These are phyloP conservation scores for Limnothrissa miodon DNA, from an alignment of 2,113 vertebrate species.

Conservation along the genomic window DNA sequence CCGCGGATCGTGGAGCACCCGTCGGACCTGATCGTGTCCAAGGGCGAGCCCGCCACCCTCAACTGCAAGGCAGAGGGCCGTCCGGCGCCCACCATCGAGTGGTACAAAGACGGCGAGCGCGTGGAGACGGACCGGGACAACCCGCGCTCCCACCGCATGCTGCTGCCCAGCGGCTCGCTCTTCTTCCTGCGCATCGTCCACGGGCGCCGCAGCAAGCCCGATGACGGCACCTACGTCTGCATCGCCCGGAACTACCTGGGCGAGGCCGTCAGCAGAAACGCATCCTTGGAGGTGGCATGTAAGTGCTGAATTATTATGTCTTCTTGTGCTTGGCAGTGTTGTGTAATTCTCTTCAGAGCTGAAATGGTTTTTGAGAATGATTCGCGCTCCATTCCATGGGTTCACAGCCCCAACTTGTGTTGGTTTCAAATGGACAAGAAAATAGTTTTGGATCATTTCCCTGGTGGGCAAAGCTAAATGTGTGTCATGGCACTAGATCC, in stretches of 20 bases:
- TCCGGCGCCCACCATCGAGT: slow-evolving; percentile 89
- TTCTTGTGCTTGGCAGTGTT: neutral
- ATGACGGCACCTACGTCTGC: slow-evolving; percentile 91
- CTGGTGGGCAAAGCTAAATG: neutral
- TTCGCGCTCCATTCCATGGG: neutral
- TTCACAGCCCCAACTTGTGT: neutral
- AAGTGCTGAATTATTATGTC: slow-evolving; percentile 64
- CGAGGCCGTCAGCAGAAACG: slow-evolving; percentile 90
- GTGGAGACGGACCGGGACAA: slow-evolving; percentile 94
- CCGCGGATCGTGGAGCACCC: slow-evolving; percentile 95
- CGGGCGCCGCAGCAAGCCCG: slow-evolving; percentile 88
- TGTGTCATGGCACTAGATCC: neutral
- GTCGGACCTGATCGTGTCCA: slow-evolving; percentile 96
- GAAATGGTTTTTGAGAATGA: neutral
- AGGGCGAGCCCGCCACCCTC: slow-evolving; percentile 92
- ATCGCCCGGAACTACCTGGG: slow-evolving; percentile 93
- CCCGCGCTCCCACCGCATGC: slow-evolving; percentile 91
- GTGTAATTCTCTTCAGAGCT: neutral
- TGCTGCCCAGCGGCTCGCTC: slow-evolving; percentile 91
- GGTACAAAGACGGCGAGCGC: slow-evolving; percentile 93
- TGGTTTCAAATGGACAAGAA: neutral
- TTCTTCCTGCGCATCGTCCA: slow-evolving; percentile 95
- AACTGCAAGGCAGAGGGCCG: slow-evolving; percentile 95
- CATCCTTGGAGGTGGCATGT: slow-evolving; percentile 94
- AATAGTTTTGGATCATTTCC: neutral